Evolutionary conservation across 2,888 invertebrate species (phyloP).

Genomic region (Agriopis leucophaearia): DNA sequence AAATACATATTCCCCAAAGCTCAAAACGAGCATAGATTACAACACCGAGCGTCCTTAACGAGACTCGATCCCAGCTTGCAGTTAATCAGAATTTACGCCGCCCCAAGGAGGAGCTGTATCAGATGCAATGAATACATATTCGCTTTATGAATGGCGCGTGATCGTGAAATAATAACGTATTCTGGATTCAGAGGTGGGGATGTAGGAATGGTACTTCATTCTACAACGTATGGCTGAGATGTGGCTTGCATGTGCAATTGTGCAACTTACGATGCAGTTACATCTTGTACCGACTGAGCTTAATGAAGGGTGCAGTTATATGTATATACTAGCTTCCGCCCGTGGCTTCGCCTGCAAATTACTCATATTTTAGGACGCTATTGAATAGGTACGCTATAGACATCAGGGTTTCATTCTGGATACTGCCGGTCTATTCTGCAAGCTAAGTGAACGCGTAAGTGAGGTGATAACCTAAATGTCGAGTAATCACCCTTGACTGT

Average conservation of each 20-base stretch:
- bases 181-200: constrained; percentile 2
- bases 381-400: no score
- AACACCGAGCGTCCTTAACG: constrained; percentile 2
- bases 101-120: constrained; percentile 47
- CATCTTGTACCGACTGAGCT: no score
- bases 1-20: not conserved
- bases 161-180: constrained; percentile 21
- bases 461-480: no score
- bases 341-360: no score
- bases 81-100: constrained; percentile 57
- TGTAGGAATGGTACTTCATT: not conserved
- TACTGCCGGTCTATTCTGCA: no score
- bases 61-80: constrained; percentile 31
- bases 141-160: constrained; percentile 45
- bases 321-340: no score
- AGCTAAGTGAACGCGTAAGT: no score
- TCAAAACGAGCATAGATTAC: not conserved
- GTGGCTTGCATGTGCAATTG: constrained; percentile 3
- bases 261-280: not conserved
- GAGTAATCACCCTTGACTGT: no score
- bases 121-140: constrained; percentile 54
- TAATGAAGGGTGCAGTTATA: no score
- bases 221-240: constrained; percentile 2
- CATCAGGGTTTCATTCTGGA: no score
- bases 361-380: no score